A percentile compares a stretch with the other conserved stretches of the same genome.
phyloP scores from a whole-genome alignment of 2,797 vertebrate species.

The Discoglossus pictus region DNA sequence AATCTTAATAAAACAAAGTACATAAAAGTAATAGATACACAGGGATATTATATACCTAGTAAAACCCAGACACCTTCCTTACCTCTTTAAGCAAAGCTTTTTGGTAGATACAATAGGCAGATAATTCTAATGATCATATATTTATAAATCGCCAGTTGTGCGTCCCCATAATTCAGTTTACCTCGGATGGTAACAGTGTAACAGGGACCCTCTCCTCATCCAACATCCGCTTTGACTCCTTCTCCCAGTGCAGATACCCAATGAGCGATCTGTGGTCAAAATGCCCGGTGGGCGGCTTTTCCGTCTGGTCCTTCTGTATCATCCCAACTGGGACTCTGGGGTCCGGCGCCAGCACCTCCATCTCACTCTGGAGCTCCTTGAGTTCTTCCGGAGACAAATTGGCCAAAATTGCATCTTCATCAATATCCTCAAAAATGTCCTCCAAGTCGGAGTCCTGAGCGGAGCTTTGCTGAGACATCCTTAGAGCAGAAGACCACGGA shows the following conservation, averaged over 20 bases:
- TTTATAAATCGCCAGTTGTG: too few species aligned
- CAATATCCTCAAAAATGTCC: slow-evolving; percentile 72
- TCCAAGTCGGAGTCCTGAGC: slow-evolving; percentile 70
- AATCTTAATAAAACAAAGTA: too few species aligned
- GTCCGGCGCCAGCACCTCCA: slow-evolving; percentile 94
- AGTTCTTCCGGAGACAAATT: slow-evolving; percentile 92
- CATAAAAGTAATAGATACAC: too few species aligned
- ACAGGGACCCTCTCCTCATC: slow-evolving; percentile 90
- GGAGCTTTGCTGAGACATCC: slow-evolving; percentile 71
- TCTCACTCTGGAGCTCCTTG: slow-evolving; percentile 88
- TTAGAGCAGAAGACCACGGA: slow-evolving; percentile 5
- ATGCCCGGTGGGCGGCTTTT: slow-evolving; percentile 86
- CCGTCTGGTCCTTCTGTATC: slow-evolving; percentile 94
- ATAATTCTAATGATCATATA: too few species aligned
- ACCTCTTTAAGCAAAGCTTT: too few species aligned
- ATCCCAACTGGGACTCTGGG: slow-evolving; percentile 87
- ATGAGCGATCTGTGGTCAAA: slow-evolving; percentile 92
- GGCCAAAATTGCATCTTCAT: slow-evolving; percentile 93
- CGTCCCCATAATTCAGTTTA: slow-evolving; percentile 66
- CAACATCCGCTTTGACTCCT: slow-evolving; percentile 88
- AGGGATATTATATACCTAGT: too few species aligned
- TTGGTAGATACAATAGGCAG: too few species aligned
- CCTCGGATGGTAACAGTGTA: slow-evolving; percentile 88
- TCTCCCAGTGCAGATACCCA: slow-evolving; percentile 95
- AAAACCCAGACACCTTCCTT: too few species aligned